phyloP scores from a whole-genome alignment of 2,797 vertebrate genomes.

The Tapirus indicus region DNA sequence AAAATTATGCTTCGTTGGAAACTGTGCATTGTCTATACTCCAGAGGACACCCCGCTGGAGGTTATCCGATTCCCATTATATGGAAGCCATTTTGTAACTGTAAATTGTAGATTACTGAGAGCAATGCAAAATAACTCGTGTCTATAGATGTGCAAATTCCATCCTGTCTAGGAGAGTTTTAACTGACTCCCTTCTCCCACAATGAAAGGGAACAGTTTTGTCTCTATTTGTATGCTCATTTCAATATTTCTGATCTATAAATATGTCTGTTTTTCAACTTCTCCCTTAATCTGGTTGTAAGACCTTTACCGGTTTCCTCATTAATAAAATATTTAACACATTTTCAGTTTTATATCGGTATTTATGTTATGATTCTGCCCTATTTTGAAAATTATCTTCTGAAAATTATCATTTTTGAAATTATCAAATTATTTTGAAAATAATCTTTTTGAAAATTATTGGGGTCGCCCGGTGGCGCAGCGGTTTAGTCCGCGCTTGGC shows the following conservation, averaged over 20 bases:
- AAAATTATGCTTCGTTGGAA: neutral
- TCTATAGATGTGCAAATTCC: neutral
- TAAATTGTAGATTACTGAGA: neutral
- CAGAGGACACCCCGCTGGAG: neutral
- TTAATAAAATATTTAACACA: neutral
- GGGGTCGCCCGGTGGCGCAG: no score
- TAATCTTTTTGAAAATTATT: neutral
- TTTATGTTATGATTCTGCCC: neutral
- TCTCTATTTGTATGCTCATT: neutral
- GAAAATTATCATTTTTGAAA: neutral
- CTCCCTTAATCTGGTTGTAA: neutral
- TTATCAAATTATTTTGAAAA: neutral
- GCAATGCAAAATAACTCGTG: neutral
- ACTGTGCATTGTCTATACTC: neutral
- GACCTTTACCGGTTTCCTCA: neutral
- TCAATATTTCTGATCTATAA: neutral
- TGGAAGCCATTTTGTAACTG: neutral
- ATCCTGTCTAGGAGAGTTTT: neutral
- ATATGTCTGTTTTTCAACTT: neutral
- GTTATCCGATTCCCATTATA: neutral
- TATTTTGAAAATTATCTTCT: neutral
- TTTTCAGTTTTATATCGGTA: slow-evolving; percentile 17
- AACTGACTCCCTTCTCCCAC: neutral
- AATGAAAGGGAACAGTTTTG: neutral
- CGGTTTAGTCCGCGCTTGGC: no score